Evolutionary conservation across 2,888 invertebrate species (phyloP).

Genomic region (Lamellibrachia satsuma): DNA sequence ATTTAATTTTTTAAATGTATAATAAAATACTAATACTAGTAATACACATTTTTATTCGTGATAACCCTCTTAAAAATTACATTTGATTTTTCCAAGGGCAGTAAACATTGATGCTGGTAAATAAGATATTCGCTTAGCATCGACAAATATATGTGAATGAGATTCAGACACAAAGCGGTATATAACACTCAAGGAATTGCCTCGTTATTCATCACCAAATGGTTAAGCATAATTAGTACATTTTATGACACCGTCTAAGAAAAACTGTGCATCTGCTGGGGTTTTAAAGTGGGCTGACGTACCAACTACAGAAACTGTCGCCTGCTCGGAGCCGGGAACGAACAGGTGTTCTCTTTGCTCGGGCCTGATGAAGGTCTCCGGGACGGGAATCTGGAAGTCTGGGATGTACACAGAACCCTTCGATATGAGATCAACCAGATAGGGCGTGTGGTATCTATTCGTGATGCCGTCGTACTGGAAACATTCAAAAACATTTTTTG

Average conservation of each 20-base stretch:
- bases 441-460: conserved; percentile 90
- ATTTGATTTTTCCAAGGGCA: too few relatives aligned
- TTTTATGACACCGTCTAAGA: neutral
- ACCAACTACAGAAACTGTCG: conserved; percentile 68
- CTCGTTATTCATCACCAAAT: too few relatives aligned
- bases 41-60: too few relatives aligned
- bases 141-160: too few relatives aligned
- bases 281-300: conserved; percentile 37
- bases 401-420: conserved; percentile 82
- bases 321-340: conserved; percentile 90
- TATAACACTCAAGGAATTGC: too few relatives aligned
- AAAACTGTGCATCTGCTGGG: neutral
- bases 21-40: too few relatives aligned
- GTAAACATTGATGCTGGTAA: too few relatives aligned
- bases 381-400: conserved; percentile 94
- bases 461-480: conserved; percentile 80
- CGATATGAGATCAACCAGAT: conserved; percentile 90
- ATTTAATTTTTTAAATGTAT: neutral
- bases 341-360: conserved; percentile 91
- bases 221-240: neutral
- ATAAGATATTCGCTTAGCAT: too few relatives aligned
- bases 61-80: too few relatives aligned
- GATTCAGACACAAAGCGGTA: too few relatives aligned
- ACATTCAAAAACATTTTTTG: neutral
- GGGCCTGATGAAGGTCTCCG: conserved; percentile 84